Evolutionary conservation across 1,140 invertebrate species (phyloP), one percentile per base, ranked within the genome.

Genomic region (Thalassaphorura encarpata): DNA sequence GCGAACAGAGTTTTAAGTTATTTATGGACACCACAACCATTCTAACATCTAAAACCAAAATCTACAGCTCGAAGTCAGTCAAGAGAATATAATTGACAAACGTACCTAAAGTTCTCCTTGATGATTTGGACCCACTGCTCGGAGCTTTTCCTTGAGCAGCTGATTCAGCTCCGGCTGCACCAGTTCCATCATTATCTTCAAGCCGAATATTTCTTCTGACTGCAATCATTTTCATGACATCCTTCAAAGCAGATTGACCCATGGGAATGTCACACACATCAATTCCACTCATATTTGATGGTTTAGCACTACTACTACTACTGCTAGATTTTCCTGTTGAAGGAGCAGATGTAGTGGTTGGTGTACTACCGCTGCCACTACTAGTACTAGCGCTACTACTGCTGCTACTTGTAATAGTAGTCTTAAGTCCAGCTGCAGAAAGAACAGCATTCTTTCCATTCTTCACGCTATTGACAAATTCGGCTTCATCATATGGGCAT

Each of bases 401-500:
- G 13, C 18, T 26, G n/a, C 29, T n/a, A n/a, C n/a, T n/a, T n/a
- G n/a, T n/a, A n/a, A n/a, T n/a, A 18, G 6, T 31, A 3, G 47
- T 33, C 26, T 58, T 58, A 26, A 57, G 54, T 4, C 58, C 52
- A 2, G 54, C 56, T 26, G 63, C 63, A 27, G 63, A 59, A 8
- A 65, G 33, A 31, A 65, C 63, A 16, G 63, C 60, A 45, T 65
- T 65, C 33, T 65, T 65, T 28, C 63, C 63, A 57, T 65, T 65
- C 31, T 65, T 65, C 24, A 65, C 54, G 33, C 57, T 65, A 29
- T 65, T 65, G 23, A 65, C 29, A 18, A 61, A 65, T 8, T 65
- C 63, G 28, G 57, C 29, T 42, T 65, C 63, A 24, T 64, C 62
- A 24, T 52, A 61, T 11, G 45, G 36, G 26, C 54, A 56, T 13